Evolutionary conservation across 2,888 invertebrate genomes (phyloP), one percentile per base, ranked within the genome.

Genomic region (Agriopis marginaria): DNA sequence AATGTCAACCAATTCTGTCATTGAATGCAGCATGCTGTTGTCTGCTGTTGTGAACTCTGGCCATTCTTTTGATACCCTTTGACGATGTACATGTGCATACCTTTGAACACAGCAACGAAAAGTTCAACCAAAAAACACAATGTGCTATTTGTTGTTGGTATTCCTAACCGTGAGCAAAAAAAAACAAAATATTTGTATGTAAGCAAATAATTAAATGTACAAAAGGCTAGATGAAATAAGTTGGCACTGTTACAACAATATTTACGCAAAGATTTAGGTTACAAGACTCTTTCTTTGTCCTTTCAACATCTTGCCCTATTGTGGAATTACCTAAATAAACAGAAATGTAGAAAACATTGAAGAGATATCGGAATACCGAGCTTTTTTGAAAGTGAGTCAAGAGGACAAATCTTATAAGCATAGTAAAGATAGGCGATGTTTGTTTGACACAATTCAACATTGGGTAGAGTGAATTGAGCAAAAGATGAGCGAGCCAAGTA

Each of bases 361-460:
- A 45, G 47, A 65, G 32, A 56, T 32, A 32, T 32, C 32, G 32
- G 32, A 63, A 69, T 60, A 68, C 63, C 70, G 59, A 75, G 73
- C 63, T 68, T 71, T 73, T 73, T 68, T 64, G 55, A 17, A 40
- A 69, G 59, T 70, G 68, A 75, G 74, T 74, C 66, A 68, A 71
- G 67, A 70, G 66, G 71, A 73, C 69, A 73, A 76, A 75, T 74
- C 71, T 71, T 73, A 68, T 75, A 75, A 72, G 68, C 63, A 49
- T 63, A 54, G 62, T 56, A 62, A 62, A 62, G 51, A 61, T 63
- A 68, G 56, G 17, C 50, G 53, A 63, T 58, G 58, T 66, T 64
- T 68, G 63, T 63, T 68, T 63, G 47, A 54, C 65, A 60, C 59
- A 59, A 66, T 61, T 51, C 66, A 39, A 9, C n/a, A 8, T 40